These are phyloP conservation scores for Sebastes dallii DNA, from an alignment of 2,797 vertebrate genomes.

Conservation along the genomic window DNA sequence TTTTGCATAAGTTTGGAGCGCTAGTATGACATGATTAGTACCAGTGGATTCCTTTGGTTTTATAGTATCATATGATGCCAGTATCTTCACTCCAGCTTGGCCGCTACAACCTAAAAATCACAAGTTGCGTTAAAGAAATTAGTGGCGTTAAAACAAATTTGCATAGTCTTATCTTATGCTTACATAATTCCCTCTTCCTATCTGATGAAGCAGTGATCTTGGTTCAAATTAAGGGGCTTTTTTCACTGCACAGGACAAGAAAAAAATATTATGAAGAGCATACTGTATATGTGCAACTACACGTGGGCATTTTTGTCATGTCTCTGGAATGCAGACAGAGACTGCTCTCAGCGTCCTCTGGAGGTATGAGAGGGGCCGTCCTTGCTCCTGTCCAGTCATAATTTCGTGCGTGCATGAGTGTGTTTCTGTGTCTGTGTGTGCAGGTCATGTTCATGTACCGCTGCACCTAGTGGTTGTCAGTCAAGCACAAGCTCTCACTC, in stretches of 20 bases:
- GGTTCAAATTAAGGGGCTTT: neutral
- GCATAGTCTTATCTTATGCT: neutral
- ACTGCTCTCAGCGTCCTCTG: conserved; percentile 18
- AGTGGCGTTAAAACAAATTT: too few relatives aligned
- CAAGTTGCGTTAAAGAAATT: too few relatives aligned
- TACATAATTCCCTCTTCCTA: conserved; percentile 30
- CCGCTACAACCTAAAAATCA: too few relatives aligned
- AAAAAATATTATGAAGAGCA: neutral
- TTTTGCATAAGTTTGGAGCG: too few relatives aligned
- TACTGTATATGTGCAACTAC: neutral
- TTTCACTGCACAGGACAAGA: neutral
- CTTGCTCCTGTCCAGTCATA: conserved; percentile 44
- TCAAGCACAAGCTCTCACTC: conserved; percentile 55
- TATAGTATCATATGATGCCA: too few relatives aligned
- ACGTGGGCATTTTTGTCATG: neutral
- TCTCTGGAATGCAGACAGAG: conserved; percentile 3
- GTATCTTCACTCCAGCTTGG: too few relatives aligned
- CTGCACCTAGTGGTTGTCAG: conserved; percentile 67
- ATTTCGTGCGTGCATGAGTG: conserved; percentile 60
- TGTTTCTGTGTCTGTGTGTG: conserved; percentile 60
- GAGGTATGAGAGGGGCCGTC: conserved; percentile 31
- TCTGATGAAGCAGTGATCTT: neutral
- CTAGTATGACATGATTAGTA: too few relatives aligned
- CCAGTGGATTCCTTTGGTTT: too few relatives aligned
- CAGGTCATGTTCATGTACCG: conserved; percentile 41